Conservation (phyloP, 2,888 invertebrate genomes). For the Cyaniris semiargus region DNA sequence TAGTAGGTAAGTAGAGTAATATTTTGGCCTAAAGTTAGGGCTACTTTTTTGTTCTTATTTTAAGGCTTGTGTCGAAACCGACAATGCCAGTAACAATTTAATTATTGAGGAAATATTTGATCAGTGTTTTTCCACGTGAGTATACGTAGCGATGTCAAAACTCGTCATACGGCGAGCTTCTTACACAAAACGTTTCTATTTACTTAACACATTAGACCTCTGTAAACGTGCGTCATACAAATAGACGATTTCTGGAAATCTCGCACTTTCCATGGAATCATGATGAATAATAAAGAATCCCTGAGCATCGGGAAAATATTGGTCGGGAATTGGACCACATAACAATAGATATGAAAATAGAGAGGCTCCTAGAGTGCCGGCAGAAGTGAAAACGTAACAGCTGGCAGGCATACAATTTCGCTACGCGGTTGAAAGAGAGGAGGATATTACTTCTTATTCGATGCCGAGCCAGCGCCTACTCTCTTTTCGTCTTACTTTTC, state of each 20-base stretch:
- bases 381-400: too few relatives aligned
- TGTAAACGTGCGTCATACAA: conserved; percentile 33
- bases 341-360: too few relatives aligned
- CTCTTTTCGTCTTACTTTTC: too few relatives aligned
- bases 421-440: too few relatives aligned
- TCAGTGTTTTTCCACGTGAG: background rate
- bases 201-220: conserved; percentile 39
- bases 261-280: background rate
- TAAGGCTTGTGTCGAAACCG: too few relatives aligned
- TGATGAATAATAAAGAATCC: conserved; percentile 17
- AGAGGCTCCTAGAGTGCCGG: too few relatives aligned
- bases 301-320: background rate
- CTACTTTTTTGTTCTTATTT: too few relatives aligned
- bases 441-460: too few relatives aligned
- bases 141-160: conserved; percentile 16
- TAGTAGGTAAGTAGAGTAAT: too few relatives aligned
- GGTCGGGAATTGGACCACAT: background rate
- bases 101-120: background rate
- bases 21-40: too few relatives aligned
- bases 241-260: conserved; percentile 23
- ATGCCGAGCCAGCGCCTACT: too few relatives aligned
- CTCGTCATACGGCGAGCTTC: conserved; percentile 35
- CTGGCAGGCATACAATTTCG: too few relatives aligned
- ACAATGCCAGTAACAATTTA: background rate
- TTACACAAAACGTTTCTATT: conserved; percentile 39